These are phyloP conservation scores for Ormyrus nitidulus DNA, from an alignment of 2,888 invertebrate genomes.

Conservation along the genomic window DNA sequence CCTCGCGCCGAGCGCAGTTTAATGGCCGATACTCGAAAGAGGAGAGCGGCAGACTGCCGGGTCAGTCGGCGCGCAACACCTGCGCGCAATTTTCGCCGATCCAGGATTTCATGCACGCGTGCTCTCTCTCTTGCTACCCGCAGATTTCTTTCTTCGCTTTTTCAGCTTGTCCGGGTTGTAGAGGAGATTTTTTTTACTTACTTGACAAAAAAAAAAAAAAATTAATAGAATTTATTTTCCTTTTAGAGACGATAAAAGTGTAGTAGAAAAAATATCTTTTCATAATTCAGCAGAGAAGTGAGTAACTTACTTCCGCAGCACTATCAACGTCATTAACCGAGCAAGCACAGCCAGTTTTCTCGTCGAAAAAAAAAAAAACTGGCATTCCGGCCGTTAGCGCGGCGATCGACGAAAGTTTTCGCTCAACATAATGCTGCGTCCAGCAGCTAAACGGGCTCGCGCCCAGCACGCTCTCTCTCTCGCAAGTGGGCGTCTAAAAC, in stretches of 20 bases:
- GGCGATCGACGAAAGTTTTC: neutral
- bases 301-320: no score
- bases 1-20: neutral
- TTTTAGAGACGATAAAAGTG: no score
- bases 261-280: no score
- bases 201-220: no score
- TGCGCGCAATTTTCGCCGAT: slow-evolving; percentile 45
- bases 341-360: neutral
- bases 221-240: no score
- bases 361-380: neutral
- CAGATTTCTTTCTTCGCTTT: no score
- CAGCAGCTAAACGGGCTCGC: neutral
- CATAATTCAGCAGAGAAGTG: no score
- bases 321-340: no score
- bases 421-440: neutral
- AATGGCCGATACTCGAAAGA: neutral
- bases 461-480: no score
- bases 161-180: neutral
- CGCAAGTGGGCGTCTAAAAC: slow-evolving; percentile 42
- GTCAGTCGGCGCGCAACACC: slow-evolving; percentile 15
- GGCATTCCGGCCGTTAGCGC: no score
- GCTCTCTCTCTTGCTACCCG: no score
- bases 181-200: neutral
- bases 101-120: neutral
- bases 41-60: neutral